phyloP scores from a whole-genome alignment of 1,140 invertebrate species.

The Drosophila novamexicana region DNA sequence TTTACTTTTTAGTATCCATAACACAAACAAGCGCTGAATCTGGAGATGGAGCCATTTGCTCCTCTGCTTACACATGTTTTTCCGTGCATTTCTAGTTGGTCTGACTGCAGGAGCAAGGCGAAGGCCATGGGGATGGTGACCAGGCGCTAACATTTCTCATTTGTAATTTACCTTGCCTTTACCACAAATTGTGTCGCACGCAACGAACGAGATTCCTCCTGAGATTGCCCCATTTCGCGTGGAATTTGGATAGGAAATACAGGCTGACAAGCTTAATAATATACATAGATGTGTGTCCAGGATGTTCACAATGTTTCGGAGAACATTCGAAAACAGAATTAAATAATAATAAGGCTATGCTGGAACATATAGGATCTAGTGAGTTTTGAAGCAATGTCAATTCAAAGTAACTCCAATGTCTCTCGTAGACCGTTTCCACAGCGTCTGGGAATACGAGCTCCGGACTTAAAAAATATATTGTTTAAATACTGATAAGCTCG shows the following conservation, averaged over 20 bases:
- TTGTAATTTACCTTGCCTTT: constrained; percentile 61
- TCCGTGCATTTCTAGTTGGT: not conserved
- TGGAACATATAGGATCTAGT: constrained; percentile 12
- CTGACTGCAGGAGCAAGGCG: not conserved
- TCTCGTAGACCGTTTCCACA: constrained; percentile 58
- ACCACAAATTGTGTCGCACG: not conserved
- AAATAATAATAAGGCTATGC: not conserved
- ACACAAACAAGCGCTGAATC: constrained; percentile 64
- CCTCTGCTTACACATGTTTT: constrained; percentile 71
- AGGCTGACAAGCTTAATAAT: not conserved
- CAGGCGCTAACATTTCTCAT: constrained; percentile 63
- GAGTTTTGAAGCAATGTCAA: constrained; percentile 29
- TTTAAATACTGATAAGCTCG: constrained; percentile 28
- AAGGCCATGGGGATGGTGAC: not conserved
- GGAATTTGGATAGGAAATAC: constrained; percentile 1
- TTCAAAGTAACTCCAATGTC: constrained; percentile 37
- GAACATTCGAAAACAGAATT: not conserved
- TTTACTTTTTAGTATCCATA: constrained; percentile 59
- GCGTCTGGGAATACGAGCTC: constrained; percentile 69
- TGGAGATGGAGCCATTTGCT: constrained; percentile 58
- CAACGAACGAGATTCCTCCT: not conserved
- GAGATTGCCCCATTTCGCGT: constrained; percentile 3
- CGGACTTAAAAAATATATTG: constrained; percentile 51
- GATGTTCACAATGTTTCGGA: not conserved
- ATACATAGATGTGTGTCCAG: not conserved